Percentiles rank a stretch among this genome's conserved stretches.
Evolutionary conservation across 2,888 invertebrate species (phyloP).

Genomic region (Malthinus flaveolus): DNA sequence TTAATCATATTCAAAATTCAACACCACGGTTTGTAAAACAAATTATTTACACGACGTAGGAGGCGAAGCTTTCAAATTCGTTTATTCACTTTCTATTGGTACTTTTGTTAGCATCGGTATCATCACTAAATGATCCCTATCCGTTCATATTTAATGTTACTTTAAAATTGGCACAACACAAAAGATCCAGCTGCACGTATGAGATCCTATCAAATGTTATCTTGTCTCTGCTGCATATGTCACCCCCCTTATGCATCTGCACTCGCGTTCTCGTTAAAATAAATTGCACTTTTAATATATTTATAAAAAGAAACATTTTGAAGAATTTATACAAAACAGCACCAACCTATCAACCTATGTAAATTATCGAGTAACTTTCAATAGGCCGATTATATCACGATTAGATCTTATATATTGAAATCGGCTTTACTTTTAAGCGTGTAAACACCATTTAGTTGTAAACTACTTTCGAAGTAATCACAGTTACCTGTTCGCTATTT

Average conservation of each 20-base stretch:
- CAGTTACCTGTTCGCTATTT: too few relatives aligned
- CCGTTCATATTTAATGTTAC: conserved; percentile 49
- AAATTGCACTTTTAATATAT: too few relatives aligned
- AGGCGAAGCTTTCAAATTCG: too few relatives aligned
- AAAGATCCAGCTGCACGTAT: conserved; percentile 49
- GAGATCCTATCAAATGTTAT: conserved; percentile 50
- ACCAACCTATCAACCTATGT: too few relatives aligned
- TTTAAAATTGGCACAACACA: conserved; percentile 49
- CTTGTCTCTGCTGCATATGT: conserved; percentile 50
- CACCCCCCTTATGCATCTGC: conserved; percentile 39
- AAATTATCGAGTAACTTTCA: background rate
- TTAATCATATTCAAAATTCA: conserved; percentile 22
- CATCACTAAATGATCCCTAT: conserved; percentile 41
- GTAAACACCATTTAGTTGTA: too few relatives aligned
- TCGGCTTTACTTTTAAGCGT: conserved; percentile 4
- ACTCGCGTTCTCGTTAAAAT: background rate
- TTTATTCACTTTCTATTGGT: too few relatives aligned
- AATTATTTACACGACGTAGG: too few relatives aligned
- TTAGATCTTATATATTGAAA: conserved; percentile 4
- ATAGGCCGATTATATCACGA: conserved; percentile 3
- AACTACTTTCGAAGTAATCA: too few relatives aligned
- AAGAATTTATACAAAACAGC: background rate
- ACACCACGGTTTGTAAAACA: conserved; percentile 1
- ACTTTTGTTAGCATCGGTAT: background rate
- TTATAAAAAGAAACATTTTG: background rate